A percentile compares a stretch with the other conserved stretches of the same genome.
phyloP scores from a whole-genome alignment of 2,113 vertebrate genomes.

The Stigmatopora nigra region DNA sequence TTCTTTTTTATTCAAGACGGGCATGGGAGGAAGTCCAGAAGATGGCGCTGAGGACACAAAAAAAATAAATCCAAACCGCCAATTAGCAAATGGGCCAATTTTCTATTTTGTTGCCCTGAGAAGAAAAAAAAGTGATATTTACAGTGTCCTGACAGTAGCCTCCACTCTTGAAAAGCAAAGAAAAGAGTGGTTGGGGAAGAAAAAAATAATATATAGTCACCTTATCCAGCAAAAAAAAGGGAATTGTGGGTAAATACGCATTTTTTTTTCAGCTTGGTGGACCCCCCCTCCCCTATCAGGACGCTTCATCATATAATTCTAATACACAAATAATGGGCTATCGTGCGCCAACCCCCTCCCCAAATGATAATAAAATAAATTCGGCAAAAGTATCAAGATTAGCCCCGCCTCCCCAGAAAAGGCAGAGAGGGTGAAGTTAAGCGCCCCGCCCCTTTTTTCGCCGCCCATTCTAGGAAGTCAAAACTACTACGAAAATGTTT shows the following conservation, averaged over 20 bases:
- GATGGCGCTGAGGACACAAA: constrained; percentile 40
- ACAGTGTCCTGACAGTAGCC: constrained; percentile 55
- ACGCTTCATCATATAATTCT: constrained; percentile 45
- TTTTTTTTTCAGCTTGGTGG: constrained; percentile 36
- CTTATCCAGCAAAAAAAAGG: constrained; percentile 54
- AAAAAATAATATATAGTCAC: constrained; percentile 53
- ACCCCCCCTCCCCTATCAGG: background rate
- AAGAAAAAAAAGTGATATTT: constrained; percentile 65
- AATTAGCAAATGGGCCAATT: background rate
- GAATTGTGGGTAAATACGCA: constrained; percentile 54
- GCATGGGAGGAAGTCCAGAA: constrained; percentile 15
- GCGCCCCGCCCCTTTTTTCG: constrained; percentile 23
- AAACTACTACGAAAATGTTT: constrained; percentile 2
- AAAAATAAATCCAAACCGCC: background rate
- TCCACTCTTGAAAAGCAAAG: constrained; percentile 36
- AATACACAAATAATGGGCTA: constrained; percentile 50
- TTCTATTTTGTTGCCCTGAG: constrained; percentile 37
- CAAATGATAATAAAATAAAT: constrained; percentile 58
- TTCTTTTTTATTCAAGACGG: constrained; percentile 37
- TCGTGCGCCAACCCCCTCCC: constrained; percentile 23
- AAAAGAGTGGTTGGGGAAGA: constrained; percentile 23
- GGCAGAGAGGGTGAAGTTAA: constrained; percentile 56
- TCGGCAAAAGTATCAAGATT: constrained; percentile 62
- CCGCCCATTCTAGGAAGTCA: constrained; percentile 27
- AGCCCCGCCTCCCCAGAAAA: constrained; percentile 33